Evolutionary conservation across 2,888 invertebrate genomes (phyloP), one percentile per base, ranked within the genome.

Genomic region (Scaptodrosophila latifasciaeformis): DNA sequence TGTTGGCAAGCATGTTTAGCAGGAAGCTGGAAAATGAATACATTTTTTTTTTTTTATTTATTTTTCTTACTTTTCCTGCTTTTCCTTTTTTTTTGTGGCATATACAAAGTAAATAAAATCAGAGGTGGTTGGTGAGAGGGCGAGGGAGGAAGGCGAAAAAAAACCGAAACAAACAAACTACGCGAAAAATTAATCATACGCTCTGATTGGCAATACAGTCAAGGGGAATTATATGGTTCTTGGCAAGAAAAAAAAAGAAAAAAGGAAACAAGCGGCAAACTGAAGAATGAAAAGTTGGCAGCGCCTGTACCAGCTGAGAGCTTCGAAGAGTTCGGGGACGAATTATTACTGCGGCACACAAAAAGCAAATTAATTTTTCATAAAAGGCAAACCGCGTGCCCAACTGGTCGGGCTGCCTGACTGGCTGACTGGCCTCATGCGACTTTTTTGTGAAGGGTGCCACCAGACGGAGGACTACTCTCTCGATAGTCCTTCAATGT

Each of bases 121-220:
- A n/a, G n/a, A n/a, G 24, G 24, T 3, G 24, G 24, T 7, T 24
- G 24, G 4, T 24, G 7, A 24, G 24, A 7, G 7, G 7, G 7
- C 24, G 7, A 24, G 7, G 4, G 7, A 37, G 17, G 15, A 17
- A 37, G 15, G 17, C 78, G 68, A 80, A 75, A 75, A 80, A 75
- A n/a, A n/a, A n/a, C n/a, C n/a, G 24, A 24, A 24, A 24, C 24
- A 24, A 24, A 24, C 24, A 24, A 37, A 37, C 37, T 37, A 37
- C 37, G 17, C 78, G 68, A 80, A 75, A 75, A 80, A 75, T 75
- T 77, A 75, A 75, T 75, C 78, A 80, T 77, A 75, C 81, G 81
- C 81, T 71, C 75, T 68, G 74, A 78, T 78, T 75, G 78, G 61
- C 78, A 63, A 71, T 71, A 61, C 65, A 56, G 57, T 63, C 49